Evolutionary conservation across 2,888 invertebrate species (phyloP), one percentile per base, ranked within the genome.

Genomic region (Leucophenga maculata): DNA sequence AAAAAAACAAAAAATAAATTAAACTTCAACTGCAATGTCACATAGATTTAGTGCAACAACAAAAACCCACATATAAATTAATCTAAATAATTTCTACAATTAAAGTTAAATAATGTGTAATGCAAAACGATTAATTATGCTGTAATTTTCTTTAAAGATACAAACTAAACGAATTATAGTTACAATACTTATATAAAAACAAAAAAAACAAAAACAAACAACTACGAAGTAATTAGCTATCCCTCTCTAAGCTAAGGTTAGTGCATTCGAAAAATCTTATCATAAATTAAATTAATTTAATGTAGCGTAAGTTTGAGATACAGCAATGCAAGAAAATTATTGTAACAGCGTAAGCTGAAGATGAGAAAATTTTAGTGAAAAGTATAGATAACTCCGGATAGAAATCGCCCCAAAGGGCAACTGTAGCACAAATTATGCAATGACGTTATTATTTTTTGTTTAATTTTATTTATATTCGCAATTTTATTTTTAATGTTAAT

Each of bases 211-310:
- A 26, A 26, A 2, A 26, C 2, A 26, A 26, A 26, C 2, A 26
- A 26, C 2, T 6, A 39, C 39, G 8, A 39, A 39, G 8, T 6
- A 39, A 26, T 26, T 39, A 39, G 8, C 39, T 39, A n/a, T 62
- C 44, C 31, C 22, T 20, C 46, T 62, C 31, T 81, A 83, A 84
- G 85, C 80, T 87, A 87, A 87, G 87, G 87, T 87, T 87, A 87
- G 87, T 87, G 87, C 87, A 87, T 86, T 86, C 85, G 78, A 79
- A 80, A 79, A 83, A 39, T 39, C 72, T 69, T 81, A 80, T 81
- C 75, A 75, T 80, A 80, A 82, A 76, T 72, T 82, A 80, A 76
- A 79, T 81, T 75, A 80, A 77, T 60, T 50, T 80, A 80, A 78
- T 48, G 67, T 64, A 64, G 62, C 31, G 67, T 80, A 83, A 80